Conservation (phyloP, 2,888 invertebrate species). For the Hydrotaea diabolus region DNA sequence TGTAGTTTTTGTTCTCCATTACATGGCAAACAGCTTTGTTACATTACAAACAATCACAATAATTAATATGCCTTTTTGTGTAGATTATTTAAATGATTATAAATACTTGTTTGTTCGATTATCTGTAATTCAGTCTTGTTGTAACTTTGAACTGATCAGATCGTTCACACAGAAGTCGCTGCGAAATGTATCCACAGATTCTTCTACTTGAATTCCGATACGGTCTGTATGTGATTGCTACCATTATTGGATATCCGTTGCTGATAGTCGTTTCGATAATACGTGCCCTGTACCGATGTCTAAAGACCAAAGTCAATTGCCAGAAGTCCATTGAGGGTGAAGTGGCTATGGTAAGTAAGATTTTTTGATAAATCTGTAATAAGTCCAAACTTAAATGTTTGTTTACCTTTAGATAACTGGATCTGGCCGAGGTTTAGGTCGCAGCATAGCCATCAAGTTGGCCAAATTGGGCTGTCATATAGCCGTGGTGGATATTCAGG, state of each 20-base stretch:
- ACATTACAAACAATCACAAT: too few species aligned
- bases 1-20: too few species aligned
- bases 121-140: too few species aligned
- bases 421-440: slow-evolving; percentile 23
- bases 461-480: slow-evolving; percentile 23
- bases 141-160: too few species aligned
- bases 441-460: slow-evolving; percentile 12
- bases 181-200: too few species aligned
- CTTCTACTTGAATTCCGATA: too few species aligned
- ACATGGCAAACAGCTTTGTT: too few species aligned
- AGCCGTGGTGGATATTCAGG: slow-evolving; percentile 36
- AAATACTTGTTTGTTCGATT: too few species aligned
- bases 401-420: slow-evolving; percentile 22
- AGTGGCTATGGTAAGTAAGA: slow-evolving; percentile 51
- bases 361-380: neutral
- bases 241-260: neutral
- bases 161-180: too few species aligned
- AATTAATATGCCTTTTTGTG: too few species aligned
- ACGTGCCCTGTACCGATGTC: neutral
- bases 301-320: neutral
- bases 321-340: slow-evolving; percentile 1
- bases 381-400: neutral
- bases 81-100: too few species aligned
- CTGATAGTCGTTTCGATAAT: neutral
- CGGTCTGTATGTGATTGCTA: too few species aligned